phyloP scores from a whole-genome alignment of 2,888 invertebrate genomes.

The Criorhina ranunculi region DNA sequence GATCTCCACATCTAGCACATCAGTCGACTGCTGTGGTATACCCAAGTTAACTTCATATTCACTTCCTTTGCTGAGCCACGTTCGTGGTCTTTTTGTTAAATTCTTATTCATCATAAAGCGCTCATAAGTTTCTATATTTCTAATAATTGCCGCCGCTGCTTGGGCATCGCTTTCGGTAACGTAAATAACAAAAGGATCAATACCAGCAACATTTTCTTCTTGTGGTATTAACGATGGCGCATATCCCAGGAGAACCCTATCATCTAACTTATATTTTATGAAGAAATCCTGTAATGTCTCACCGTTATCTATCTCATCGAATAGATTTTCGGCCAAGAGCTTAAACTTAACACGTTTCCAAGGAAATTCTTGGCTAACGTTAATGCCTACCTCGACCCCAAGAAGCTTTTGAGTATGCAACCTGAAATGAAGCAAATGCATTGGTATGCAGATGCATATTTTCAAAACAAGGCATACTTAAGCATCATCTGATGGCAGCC shows the following conservation, averaged over 20 bases:
- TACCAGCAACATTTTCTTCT: conserved; percentile 85
- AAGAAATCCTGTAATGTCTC: conserved; percentile 84
- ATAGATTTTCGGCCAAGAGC: conserved; percentile 87
- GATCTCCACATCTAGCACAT: conserved; percentile 88
- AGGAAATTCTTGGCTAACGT: conserved; percentile 90
- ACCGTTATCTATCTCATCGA: conserved; percentile 85
- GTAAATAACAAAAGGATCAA: conserved; percentile 90
- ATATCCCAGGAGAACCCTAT: conserved; percentile 87
- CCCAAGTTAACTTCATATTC: conserved; percentile 87
- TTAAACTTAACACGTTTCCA: conserved; percentile 89
- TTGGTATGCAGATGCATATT: not conserved
- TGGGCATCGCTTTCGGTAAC: conserved; percentile 85
- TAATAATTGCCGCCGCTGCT: conserved; percentile 85
- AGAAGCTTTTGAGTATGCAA: conserved; percentile 82
- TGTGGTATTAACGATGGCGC: conserved; percentile 87
- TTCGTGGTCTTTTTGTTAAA: conserved; percentile 86
- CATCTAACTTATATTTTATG: conserved; percentile 82
- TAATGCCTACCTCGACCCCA: conserved; percentile 88
- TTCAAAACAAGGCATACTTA: conserved; percentile 12
- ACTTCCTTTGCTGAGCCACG: conserved; percentile 88
- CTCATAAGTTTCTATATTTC: conserved; percentile 85
- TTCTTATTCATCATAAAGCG: conserved; percentile 85
- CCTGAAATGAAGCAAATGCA: conserved; percentile 57
- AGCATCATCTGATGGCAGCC: conserved; percentile 56
- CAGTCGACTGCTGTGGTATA: conserved; percentile 85